Evolutionary conservation across 2,797 vertebrate genomes (phyloP), one percentile per base, ranked within the genome.

Genomic region (Myoxocephalus aenaeus): DNA sequence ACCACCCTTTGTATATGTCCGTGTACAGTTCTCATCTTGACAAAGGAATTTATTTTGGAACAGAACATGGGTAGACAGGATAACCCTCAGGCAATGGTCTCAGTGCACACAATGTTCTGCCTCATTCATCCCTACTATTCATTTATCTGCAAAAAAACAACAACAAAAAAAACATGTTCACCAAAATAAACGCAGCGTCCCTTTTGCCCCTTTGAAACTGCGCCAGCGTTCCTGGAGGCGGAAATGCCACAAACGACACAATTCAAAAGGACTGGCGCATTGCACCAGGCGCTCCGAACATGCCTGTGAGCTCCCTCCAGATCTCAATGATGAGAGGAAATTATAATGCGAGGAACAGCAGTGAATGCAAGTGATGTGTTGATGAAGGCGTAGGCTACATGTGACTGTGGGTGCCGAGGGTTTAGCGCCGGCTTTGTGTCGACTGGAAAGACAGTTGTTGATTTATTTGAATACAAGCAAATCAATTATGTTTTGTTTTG

Each of bases 211-310:
- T 85, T 81, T 81, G 84, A 84, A 64, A 18, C 53, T 13, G 20
- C 14, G 73, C 82, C 85, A 89, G 79, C 59, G 72, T 73, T 85
- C 72, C 79, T 82, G 68, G 75, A 86, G 77, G 82, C 63, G 29
- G 70, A 81, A 75, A 78, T 53, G 58, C 72, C 66, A 57, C 68
- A 81, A 86, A 81, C 27, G 14, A 59, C 58, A 80, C 64, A 76
- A 62, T 81, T 88, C 74, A 85, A 79, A 9, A 86, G 81, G 68
- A 34, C 71, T 82, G 65, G 59, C 40, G 12, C 65, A 58, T 75
- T 61, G 25, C 73, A 83, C 57, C 66, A 73, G 73, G 66, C 29
- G 6, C 57, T 67, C 50, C 44, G 11, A 65, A 80, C 68, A 66
- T 48, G 68, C 69, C 71, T 77, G 65, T 84, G 80, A 79, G 80